These are phyloP conservation scores for Heterotilapia buettikoferi DNA, from an alignment of 2,113 vertebrate species.

Conservation along the genomic window DNA sequence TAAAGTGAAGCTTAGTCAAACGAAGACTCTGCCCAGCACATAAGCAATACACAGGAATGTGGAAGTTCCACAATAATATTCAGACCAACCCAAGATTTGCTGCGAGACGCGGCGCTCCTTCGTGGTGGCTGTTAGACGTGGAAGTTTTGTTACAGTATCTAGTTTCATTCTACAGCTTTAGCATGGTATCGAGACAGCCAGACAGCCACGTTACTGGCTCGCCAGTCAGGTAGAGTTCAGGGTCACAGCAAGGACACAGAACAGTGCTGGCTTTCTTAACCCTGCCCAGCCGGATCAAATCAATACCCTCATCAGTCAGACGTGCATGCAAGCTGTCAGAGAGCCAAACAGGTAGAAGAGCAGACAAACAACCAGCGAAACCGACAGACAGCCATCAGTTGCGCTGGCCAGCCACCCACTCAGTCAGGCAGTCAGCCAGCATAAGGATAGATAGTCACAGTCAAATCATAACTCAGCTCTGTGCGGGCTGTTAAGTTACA, in stretches of 20 bases:
- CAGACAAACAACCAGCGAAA: neutral
- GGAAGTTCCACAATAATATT: neutral
- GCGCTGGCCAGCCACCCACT: slow-evolving; percentile 38
- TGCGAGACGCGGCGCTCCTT: neutral
- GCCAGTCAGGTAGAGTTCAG: slow-evolving; percentile 5
- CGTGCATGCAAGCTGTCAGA: neutral
- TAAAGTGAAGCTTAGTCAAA: neutral
- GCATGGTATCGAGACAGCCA: neutral
- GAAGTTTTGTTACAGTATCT: neutral
- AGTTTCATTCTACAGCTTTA: neutral
- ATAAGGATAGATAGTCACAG: slow-evolving; percentile 16
- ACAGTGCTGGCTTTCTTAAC: slow-evolving; percentile 7
- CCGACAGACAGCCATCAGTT: slow-evolving; percentile 16
- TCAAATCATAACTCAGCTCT: slow-evolving; percentile 12
- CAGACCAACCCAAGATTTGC: neutral
- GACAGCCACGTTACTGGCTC: neutral
- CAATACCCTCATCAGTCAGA: slow-evolving; percentile 40
- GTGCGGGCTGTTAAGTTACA: slow-evolving; percentile 6
- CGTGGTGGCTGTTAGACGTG: neutral
- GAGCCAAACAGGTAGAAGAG: slow-evolving; percentile 8
- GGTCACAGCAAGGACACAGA: slow-evolving; percentile 32
- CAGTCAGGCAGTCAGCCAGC: slow-evolving; percentile 35
- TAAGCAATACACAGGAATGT: neutral
- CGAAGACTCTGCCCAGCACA: neutral
- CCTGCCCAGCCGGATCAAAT: slow-evolving; percentile 18